Evolutionary conservation across 92 coral and sea anemone species (phyloP), one percentile per base, ranked within the genome.

Genomic region (Palythoa grandiflora): DNA sequence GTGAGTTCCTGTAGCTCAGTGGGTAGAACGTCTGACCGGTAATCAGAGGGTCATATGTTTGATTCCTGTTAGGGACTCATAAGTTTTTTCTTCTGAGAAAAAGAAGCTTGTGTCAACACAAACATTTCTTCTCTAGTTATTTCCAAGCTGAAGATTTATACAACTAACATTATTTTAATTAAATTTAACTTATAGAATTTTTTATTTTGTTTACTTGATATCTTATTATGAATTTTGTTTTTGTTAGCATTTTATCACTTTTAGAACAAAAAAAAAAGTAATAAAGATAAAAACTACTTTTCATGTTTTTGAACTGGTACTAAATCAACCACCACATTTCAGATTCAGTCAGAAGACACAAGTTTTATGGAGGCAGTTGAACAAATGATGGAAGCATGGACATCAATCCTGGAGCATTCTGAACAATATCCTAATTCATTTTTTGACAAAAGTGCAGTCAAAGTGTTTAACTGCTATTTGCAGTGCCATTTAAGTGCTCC

Each of bases 361-460:
- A 92, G 95, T 47, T 92, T 80, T 89, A 96, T 96, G 92, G 99
- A 96, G 72, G 99, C 99, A 15, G 98, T 96, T 38, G 99, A 96
- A 60, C 98, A 96, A 70, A 87, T 95, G 87, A 59, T 95, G 50
- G 96, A 93, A 19, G 96, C 96, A 36, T 96, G 99, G 99, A 94
- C 94, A 40, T 91, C 88, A 78, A 83, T 96, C 20, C 68, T 95
- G 54, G 94, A 95, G 68, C 90, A 91, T 53, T 88, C 90, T 0
- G 83, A 88, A 17, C 93, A 94, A 52, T 92, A 93, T 73, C 96
- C 96, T 0, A n/a, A 89, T 60, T 93, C 93, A 16, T 89, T 90
- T 75, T 92, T 96, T 75, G 90, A 89, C 40, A 89, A 88, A n/a
- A 92, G 96, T 80, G 94, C 96, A 17, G 87, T 92, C 20, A 94